Conservation (phyloP, 2,888 invertebrate species). For the Acanthosoma haemorrhoidale region DNA sequence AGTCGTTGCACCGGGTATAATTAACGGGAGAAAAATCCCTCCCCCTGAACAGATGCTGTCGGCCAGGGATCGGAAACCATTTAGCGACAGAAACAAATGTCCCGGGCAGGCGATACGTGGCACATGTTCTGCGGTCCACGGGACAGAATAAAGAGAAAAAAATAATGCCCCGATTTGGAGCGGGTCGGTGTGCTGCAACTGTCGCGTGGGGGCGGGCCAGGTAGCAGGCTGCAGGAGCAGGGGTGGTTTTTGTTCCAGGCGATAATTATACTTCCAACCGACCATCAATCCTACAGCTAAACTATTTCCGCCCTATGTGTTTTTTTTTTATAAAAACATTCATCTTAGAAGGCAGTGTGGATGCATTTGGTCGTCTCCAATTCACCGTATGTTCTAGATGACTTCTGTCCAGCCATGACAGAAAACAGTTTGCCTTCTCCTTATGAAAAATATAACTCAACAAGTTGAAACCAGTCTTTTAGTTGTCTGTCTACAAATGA, state of each 20-base stretch:
- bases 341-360: background rate
- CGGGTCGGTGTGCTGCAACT: background rate
- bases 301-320: background rate
- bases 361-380: background rate
- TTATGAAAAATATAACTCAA: too few relatives aligned
- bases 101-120: background rate
- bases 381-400: conserved; percentile 1
- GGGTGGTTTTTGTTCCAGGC: background rate
- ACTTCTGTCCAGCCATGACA: too few relatives aligned
- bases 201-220: background rate
- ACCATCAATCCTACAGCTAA: background rate
- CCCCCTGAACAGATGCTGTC: too few relatives aligned
- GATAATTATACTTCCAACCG: background rate
- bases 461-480: too few relatives aligned
- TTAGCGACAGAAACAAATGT: conserved; percentile 5
- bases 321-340: background rate
- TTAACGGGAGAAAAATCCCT: too few relatives aligned
- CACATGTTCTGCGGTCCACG: background rate
- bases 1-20: too few relatives aligned
- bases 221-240: too few relatives aligned
- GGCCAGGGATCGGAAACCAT: background rate
- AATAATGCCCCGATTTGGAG: background rate
- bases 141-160: too few relatives aligned
- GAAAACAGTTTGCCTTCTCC: too few relatives aligned
- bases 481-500: too few relatives aligned